phyloP scores from a whole-genome alignment of 2,113 vertebrate genomes.

The Hemiscyllium ocellatum region DNA sequence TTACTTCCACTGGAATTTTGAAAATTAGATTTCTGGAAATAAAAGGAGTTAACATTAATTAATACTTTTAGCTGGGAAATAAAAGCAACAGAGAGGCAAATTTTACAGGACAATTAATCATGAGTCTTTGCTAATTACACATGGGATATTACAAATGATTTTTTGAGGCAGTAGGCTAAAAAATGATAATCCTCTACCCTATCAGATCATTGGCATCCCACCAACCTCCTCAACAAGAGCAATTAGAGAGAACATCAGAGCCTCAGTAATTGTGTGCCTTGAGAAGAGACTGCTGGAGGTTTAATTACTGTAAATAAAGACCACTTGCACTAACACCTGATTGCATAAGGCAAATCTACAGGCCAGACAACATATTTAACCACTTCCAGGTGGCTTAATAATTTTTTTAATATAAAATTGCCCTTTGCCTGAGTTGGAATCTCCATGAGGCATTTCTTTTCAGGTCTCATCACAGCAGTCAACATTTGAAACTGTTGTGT shows the following conservation, averaged over 20 bases:
- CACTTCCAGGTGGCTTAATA: constrained; percentile 78
- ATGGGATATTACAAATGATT: constrained; percentile 97
- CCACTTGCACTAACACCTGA: constrained; percentile 78
- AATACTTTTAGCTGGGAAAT: constrained; percentile 98
- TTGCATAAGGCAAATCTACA: constrained; percentile 62
- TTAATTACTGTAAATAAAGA: constrained; percentile 89
- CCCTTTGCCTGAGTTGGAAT: constrained; percentile 46
- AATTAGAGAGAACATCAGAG: constrained; percentile 89
- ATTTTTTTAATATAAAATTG: constrained; percentile 61
- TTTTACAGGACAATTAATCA: constrained; percentile 99
- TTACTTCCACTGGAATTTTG: constrained; percentile 53
- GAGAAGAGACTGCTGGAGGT: constrained; percentile 83
- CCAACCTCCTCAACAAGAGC: constrained; percentile 91
- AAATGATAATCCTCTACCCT: constrained; percentile 85
- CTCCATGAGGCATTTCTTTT: constrained; percentile 50
- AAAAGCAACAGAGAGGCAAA: constrained; percentile 98
- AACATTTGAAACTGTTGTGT: constrained; percentile 64
- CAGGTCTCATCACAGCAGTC: constrained; percentile 66
- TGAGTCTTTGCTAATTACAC: constrained; percentile 96
- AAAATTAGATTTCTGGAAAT: constrained; percentile 94
- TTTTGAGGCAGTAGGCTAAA: constrained; percentile 89
- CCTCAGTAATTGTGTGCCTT: constrained; percentile 86
- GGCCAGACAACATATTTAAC: constrained; percentile 59
- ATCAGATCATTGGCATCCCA: constrained; percentile 93
- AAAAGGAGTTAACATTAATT: constrained; percentile 98